Conservation (phyloP, 2,797 vertebrate genomes). For the Allobates femoralis region DNA sequence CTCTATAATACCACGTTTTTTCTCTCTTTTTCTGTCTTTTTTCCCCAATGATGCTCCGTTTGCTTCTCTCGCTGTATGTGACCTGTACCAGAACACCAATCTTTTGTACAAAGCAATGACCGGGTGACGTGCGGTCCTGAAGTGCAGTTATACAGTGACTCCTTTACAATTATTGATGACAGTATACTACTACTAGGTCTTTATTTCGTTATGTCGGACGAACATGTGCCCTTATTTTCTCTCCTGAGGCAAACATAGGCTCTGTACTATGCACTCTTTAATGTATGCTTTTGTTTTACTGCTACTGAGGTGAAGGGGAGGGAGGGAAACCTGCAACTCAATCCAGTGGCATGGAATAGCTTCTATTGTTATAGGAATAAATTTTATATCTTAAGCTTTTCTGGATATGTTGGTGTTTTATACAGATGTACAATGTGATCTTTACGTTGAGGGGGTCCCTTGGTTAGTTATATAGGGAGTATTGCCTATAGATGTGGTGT, state of each 20-base stretch:
- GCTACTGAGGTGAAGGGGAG: slow-evolving; percentile 69
- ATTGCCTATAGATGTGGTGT: neutral
- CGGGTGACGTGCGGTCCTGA: slow-evolving; percentile 68
- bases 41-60: slow-evolving; percentile 41
- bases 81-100: slow-evolving; percentile 58
- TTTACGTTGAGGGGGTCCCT: no score
- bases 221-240: slow-evolving; percentile 69
- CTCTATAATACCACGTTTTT: slow-evolving; percentile 34
- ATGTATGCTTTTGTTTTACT: slow-evolving; percentile 68
- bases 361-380: slow-evolving; percentile 73
- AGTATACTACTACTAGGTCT: neutral
- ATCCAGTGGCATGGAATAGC: slow-evolving; percentile 70
- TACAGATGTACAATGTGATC: neutral
- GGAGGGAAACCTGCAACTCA: slow-evolving; percentile 63
- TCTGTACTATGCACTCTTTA: slow-evolving; percentile 70
- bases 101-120: slow-evolving; percentile 61
- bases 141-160: slow-evolving; percentile 66
- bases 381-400: slow-evolving; percentile 70
- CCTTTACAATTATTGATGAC: slow-evolving; percentile 63
- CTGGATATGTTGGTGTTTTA: slow-evolving; percentile 35
- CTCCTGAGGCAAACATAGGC: slow-evolving; percentile 68
- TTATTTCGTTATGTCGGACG: slow-evolving; percentile 61
- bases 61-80: slow-evolving; percentile 65
- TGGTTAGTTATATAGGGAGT: no score
- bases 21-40: neutral